Percentiles rank a stretch among this genome's conserved stretches.
Evolutionary conservation across 2,113 vertebrate species (phyloP).

Genomic region (Melospiza melodia): DNA sequence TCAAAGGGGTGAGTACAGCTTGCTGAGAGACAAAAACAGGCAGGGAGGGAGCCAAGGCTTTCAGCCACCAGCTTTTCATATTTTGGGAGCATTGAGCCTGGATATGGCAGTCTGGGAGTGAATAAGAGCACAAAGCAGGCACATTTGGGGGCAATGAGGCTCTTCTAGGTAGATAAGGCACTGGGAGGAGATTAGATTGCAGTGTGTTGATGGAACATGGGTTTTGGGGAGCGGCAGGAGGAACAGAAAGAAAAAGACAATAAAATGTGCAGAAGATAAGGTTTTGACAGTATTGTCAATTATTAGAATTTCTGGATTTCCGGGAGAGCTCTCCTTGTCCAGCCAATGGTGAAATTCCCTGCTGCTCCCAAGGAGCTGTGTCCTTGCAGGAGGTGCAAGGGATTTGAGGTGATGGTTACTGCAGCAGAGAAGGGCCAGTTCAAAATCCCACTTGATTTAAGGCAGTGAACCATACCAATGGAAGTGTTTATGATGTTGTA

Average conservation of each 20-base stretch:
- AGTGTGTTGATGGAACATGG: neutral
- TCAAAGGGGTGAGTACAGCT: neutral
- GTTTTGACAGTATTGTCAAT: neutral
- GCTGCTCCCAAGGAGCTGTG: neutral
- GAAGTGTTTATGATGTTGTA: neutral
- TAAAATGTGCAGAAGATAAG: neutral
- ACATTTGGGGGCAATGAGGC: neutral
- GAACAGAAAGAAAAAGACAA: neutral
- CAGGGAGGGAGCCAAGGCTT: neutral
- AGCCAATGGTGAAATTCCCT: fast-evolving
- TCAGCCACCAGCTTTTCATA: neutral
- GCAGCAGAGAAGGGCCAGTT: neutral
- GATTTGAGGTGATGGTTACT: neutral
- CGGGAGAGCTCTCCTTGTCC: neutral
- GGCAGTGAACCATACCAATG: neutral
- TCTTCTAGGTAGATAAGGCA: neutral
- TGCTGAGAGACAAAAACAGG: constrained; percentile 3
- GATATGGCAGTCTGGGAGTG: neutral
- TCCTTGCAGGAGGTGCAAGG: neutral
- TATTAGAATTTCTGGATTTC: neutral
- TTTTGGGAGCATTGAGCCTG: neutral
- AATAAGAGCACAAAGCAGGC: neutral
- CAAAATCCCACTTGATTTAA: neutral
- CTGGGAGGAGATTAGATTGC: neutral
- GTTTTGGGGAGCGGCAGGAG: neutral